Base-by-base conservation (phyloP, 2,888 invertebrate species). In the Octonoba sinensis region DNA sequence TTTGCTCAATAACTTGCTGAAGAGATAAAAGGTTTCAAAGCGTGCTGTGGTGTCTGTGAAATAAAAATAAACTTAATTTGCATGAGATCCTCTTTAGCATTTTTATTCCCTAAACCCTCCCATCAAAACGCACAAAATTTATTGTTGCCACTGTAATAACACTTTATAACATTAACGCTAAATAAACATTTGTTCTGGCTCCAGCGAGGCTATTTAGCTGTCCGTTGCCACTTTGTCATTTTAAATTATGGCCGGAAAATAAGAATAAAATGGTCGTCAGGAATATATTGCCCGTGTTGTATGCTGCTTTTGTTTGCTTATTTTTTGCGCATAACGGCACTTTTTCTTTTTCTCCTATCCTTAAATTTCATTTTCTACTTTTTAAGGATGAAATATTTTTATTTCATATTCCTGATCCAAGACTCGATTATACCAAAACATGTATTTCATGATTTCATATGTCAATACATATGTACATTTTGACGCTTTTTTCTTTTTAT, bases 81-180 rank as follows among this genome's bases (percentile, higher is more conserved):
- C 76, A 76, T 76, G 13, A 60, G 67, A 67, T 69, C 69, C 44
- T 59, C 27, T 69, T 69, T 59, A 76, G 44, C 67, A 67, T 57
- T 69, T 69, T 69, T 76, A 69, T 76, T 67, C 66, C 60, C 56
- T 62, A 47, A 36, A 47, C 24, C 24, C 51, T 51, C 20, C 64
- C 67, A 22, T 24, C 22, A 59, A 59, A 59, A 59, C 20, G 15
- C 24, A 8, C 46, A 16, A 57, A 69, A 76, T 76, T 69, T 76
- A 76, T 76, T 76, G 60, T 65, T 13, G 56, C 24, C 18, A 51
- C 69, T 49, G 67, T 76, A 76, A 76, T 76, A 76, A 76, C 76
- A 76, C 46, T 76, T 76, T 76, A 76, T 76, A 76, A 69, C 76
- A 69, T 76, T 76, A 69, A 62, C 60, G 76, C 76, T 69, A 76